phyloP scores from a whole-genome alignment of 2,888 invertebrate species.

The Rhagium mordax region DNA sequence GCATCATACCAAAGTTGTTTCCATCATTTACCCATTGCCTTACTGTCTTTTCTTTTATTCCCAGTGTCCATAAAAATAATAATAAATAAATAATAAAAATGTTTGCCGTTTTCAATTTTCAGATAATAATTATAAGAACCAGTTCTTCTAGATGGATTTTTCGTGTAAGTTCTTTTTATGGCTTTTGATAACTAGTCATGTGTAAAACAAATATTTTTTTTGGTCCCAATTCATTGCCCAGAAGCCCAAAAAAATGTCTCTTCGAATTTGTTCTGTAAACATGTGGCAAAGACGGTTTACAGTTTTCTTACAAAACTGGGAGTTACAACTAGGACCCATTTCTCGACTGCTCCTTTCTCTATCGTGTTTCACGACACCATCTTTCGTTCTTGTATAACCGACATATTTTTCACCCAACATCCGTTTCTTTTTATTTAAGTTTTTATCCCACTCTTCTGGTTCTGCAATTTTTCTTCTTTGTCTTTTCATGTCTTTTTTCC shows the following conservation, averaged over 20 bases:
- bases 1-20: neutral
- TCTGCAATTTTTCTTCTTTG: too few species aligned
- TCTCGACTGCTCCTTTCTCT: neutral
- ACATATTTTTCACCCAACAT: too few species aligned
- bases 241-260: neutral
- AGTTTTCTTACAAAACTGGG: neutral
- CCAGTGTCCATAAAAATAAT: neutral
- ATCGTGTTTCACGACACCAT: neutral
- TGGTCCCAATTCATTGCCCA: neutral
- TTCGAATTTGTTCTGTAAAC: neutral
- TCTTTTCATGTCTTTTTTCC: too few species aligned
- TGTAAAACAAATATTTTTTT: neutral
- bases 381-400: neutral
- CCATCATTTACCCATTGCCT: neutral
- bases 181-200: neutral
- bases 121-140: neutral
- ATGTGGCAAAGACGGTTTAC: neutral
- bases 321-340: neutral
- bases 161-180: neutral
- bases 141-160: neutral
- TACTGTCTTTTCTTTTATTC: neutral
- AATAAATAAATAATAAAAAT: neutral
- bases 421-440: too few species aligned
- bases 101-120: neutral
- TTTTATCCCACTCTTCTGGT: too few species aligned